Conservation (phyloP, 2,113 vertebrate species). For the Lycaon pictus region DNA sequence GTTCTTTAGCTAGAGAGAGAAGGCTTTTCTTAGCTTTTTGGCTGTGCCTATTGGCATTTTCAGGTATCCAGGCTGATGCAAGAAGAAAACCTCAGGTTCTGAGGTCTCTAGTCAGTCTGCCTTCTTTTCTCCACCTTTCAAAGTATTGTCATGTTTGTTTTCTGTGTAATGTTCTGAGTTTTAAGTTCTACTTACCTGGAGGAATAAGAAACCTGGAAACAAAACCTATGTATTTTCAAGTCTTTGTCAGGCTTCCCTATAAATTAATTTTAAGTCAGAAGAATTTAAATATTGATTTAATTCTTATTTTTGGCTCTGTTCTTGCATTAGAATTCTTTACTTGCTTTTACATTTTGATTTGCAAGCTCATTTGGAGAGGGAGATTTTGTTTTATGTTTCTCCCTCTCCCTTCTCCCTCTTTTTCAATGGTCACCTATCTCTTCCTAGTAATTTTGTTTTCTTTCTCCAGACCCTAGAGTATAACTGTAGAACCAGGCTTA, state of each 20-base stretch:
- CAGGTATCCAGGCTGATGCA: background rate
- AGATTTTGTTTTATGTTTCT: background rate
- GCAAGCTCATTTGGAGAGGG: slow-evolving; percentile 25
- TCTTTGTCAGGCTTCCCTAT: background rate
- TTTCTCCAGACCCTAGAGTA: background rate
- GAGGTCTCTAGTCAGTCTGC: background rate
- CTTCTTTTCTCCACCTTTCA: background rate
- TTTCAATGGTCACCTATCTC: background rate
- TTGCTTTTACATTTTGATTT: background rate
- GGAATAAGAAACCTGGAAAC: background rate
- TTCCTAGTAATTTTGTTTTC: slow-evolving; percentile 11
- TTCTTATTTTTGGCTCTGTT: slow-evolving; percentile 35
- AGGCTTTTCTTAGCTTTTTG: background rate
- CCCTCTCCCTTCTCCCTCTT: background rate
- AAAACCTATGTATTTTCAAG: background rate
- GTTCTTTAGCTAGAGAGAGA: background rate
- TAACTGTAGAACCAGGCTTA: slow-evolving; percentile 17
- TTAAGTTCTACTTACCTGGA: background rate
- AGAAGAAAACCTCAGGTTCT: background rate
- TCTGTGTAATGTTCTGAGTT: background rate
- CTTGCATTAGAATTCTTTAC: background rate
- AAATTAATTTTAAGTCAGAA: slow-evolving; percentile 41
- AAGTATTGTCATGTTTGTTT: background rate
- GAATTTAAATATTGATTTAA: background rate
- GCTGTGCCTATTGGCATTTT: background rate